A percentile compares a stretch with the other conserved stretches of the same genome.
Conservation (phyloP, 2,113 vertebrate species). For the Mastomys coucha region DNA sequence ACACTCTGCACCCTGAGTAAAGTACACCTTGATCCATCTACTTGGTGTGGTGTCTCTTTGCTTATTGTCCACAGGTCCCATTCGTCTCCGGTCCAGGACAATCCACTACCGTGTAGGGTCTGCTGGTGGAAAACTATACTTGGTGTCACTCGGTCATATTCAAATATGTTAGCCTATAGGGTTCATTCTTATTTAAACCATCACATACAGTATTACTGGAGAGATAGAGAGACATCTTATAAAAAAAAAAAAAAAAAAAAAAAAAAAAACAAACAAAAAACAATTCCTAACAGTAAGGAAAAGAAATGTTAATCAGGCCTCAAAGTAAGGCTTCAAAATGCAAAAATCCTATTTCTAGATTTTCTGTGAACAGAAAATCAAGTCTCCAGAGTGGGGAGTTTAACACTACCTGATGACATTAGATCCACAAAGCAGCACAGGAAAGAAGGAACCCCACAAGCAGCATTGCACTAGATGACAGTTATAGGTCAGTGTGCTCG, state of each 20-base stretch:
- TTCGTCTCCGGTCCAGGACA: too few relatives aligned
- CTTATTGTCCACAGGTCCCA: too few relatives aligned
- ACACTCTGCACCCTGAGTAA: too few relatives aligned
- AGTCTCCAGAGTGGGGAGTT: background rate
- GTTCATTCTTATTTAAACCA: background rate
- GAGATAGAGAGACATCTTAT: background rate
- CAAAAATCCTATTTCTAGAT: slow-evolving; percentile 2
- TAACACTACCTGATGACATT: slow-evolving; percentile 1
- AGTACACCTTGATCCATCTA: too few relatives aligned
- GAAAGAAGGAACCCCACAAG: background rate
- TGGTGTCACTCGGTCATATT: background rate
- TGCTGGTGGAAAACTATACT: too few relatives aligned
- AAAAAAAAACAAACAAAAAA: too few relatives aligned
- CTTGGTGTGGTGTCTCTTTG: too few relatives aligned
- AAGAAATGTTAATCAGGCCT: background rate
- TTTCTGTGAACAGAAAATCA: background rate
- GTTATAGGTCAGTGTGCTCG: background rate
- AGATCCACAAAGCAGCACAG: background rate
- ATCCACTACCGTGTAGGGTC: too few relatives aligned
- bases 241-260: too few relatives aligned
- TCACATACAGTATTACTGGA: background rate
- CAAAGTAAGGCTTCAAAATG: slow-evolving; percentile 17
- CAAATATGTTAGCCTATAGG: background rate
- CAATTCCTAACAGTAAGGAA: slow-evolving; percentile 15
- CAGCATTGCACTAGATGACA: background rate